Conservation (phyloP, 1,140 invertebrate genomes). For the Zaprionus africanus region DNA sequence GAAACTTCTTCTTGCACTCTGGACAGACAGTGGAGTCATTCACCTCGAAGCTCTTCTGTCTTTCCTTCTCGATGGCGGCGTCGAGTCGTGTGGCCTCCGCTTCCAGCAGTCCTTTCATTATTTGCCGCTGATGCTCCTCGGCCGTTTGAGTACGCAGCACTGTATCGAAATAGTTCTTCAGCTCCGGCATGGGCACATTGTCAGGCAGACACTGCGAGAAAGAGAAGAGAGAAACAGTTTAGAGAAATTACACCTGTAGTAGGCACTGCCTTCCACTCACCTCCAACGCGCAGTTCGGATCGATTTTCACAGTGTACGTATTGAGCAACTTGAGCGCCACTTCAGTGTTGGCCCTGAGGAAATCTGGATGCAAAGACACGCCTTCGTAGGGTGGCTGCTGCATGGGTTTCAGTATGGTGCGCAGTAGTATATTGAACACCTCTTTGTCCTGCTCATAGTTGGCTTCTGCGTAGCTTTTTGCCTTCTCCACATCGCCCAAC, state of each 20-base stretch:
- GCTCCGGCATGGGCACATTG: slow-evolving; percentile 89
- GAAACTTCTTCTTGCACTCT: slow-evolving; percentile 96
- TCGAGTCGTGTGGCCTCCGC: slow-evolving; percentile 93
- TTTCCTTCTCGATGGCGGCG: slow-evolving; percentile 91
- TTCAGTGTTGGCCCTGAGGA: slow-evolving; percentile 88
- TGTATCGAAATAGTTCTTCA: slow-evolving; percentile 91
- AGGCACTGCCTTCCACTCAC: slow-evolving; percentile 38
- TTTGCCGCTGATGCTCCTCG: slow-evolving; percentile 89
- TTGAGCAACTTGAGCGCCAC: slow-evolving; percentile 92
- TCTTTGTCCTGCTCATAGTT: slow-evolving; percentile 87
- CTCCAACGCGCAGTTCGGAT: slow-evolving; percentile 88
- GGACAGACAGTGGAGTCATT: slow-evolving; percentile 94
- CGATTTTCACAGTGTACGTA: slow-evolving; percentile 92
- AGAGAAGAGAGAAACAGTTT: not conserved
- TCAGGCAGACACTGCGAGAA: slow-evolving; percentile 88
- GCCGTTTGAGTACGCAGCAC: slow-evolving; percentile 90
- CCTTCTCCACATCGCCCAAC: slow-evolving; percentile 92
- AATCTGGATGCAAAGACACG: slow-evolving; percentile 86
- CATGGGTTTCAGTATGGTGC: slow-evolving; percentile 88
- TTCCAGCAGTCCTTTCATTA: slow-evolving; percentile 92
- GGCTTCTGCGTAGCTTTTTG: slow-evolving; percentile 93
- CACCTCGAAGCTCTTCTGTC: slow-evolving; percentile 92
- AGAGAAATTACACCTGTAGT: not conserved
- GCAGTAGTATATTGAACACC: slow-evolving; percentile 88
- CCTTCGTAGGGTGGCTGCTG: slow-evolving; percentile 85